A percentile compares a stretch with the other conserved stretches of the same genome.
Conservation (phyloP, 2,113 vertebrate genomes). For the Gobiocypris rarus region DNA sequence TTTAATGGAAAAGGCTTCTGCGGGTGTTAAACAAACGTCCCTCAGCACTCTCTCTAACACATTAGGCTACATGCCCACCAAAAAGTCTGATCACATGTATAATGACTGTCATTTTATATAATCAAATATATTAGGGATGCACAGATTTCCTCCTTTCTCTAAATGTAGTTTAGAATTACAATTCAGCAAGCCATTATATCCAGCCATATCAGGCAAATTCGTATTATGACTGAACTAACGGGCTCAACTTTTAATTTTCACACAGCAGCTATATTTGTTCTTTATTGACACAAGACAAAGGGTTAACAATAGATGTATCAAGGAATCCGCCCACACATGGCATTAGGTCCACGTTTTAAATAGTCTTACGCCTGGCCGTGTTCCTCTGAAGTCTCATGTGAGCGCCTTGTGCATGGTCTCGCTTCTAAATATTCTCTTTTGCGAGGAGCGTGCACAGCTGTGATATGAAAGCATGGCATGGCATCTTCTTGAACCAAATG, state of each 20-base stretch:
- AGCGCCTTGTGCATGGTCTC: neutral
- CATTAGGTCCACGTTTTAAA: neutral
- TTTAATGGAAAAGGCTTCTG: slow-evolving; percentile 26
- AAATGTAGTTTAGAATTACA: too few species aligned
- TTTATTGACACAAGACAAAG: slow-evolving; percentile 3
- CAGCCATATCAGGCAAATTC: neutral
- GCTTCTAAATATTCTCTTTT: slow-evolving; percentile 36
- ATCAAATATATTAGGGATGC: neutral
- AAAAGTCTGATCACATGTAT: neutral
- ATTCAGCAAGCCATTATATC: too few species aligned
- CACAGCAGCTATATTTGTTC: neutral
- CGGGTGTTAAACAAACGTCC: slow-evolving; percentile 1
- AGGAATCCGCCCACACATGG: slow-evolving; percentile 2
- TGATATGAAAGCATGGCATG: slow-evolving; percentile 22
- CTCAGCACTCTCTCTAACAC: neutral
- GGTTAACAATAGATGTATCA: neutral
- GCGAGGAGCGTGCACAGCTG: neutral
- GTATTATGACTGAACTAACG: neutral
- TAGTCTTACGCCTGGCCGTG: neutral
- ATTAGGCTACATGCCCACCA: neutral
- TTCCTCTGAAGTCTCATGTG: slow-evolving; percentile 7
- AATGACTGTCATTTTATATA: slow-evolving; percentile 2
- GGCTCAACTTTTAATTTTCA: slow-evolving; percentile 19
- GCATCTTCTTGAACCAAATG: slow-evolving; percentile 35
- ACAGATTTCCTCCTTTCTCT: neutral